Percentiles rank a stretch among this genome's conserved stretches.
Conservation (phyloP, 1,140 invertebrate species). For the Scaptodrosophila lebanonensis region DNA sequence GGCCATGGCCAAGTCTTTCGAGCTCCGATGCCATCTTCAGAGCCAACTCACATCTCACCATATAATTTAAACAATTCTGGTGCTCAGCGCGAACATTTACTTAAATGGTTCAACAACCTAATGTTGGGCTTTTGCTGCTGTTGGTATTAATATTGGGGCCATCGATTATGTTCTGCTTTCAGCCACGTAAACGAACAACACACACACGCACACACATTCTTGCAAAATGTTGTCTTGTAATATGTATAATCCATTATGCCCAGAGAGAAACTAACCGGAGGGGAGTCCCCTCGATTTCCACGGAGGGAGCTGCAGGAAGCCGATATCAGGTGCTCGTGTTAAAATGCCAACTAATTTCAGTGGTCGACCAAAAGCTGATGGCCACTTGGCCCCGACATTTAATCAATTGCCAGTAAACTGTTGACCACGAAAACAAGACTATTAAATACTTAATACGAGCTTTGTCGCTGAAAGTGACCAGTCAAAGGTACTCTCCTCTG, state of each 20-base stretch:
- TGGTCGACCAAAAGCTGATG: conserved; percentile 50
- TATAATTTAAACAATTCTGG: conserved; percentile 70
- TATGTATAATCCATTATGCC: conserved; percentile 56
- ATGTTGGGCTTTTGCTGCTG: conserved; percentile 15
- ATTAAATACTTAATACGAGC: conserved; percentile 60
- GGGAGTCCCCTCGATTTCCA: conserved; percentile 26
- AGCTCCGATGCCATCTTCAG: background rate
- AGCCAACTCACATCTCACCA: conserved; percentile 33
- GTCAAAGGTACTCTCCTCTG: too few relatives aligned
- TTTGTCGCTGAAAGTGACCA: conserved; percentile 55
- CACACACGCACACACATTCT: background rate
- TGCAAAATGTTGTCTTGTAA: conserved; percentile 16
- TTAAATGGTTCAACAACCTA: conserved; percentile 74
- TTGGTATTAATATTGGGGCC: conserved; percentile 23
- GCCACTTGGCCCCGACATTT: conserved; percentile 40
- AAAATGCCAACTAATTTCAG: conserved; percentile 75
- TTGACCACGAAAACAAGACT: conserved; percentile 55
- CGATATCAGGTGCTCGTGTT: conserved; percentile 72
- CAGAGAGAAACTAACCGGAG: conserved; percentile 48
- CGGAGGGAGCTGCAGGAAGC: conserved; percentile 20
- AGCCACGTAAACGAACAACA: conserved; percentile 21
- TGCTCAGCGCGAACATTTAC: conserved; percentile 68
- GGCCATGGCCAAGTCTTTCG: background rate
- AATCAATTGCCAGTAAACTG: conserved; percentile 66
- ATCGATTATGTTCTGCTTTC: conserved; percentile 52